These are phyloP conservation scores for Eulimnadia texana DNA, from an alignment of 1,140 invertebrate genomes.

Conservation along the genomic window DNA sequence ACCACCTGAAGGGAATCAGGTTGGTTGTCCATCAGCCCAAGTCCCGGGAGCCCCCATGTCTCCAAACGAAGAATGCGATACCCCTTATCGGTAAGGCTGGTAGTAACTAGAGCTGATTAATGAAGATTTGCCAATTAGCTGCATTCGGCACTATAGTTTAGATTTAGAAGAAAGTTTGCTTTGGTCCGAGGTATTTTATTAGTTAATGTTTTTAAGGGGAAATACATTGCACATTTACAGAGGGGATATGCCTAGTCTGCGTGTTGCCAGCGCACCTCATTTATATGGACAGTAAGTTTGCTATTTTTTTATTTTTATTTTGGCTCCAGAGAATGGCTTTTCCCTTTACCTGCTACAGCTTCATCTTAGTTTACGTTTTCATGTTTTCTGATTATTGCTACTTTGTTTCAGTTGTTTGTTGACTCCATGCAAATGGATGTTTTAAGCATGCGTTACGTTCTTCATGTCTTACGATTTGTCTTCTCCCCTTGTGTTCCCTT, in stretches of 20 bases:
- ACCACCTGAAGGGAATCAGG: conserved; percentile 42
- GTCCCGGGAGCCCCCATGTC: conserved; percentile 2
- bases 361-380: no score
- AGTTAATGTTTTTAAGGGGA: neutral
- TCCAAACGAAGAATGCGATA: conserved; percentile 34
- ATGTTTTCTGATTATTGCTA: no score
- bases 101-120: neutral
- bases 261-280: conserved; percentile 5
- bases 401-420: no score
- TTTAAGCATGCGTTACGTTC: no score
- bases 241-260: conserved; percentile 14
- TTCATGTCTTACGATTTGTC: no score
- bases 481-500: no score
- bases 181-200: neutral
- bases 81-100: conserved; percentile 48
- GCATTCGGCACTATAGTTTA: neutral
- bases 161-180: neutral
- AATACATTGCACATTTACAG: neutral
- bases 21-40: neutral
- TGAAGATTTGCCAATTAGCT: neutral
- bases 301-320: neutral
- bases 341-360: neutral
- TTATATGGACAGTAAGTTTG: conserved; percentile 15
- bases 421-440: no score
- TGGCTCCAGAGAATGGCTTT: neutral